A percentile compares a stretch with the other conserved stretches of the same genome.
Evolutionary conservation across 2,113 vertebrate genomes (phyloP).

Genomic region (Ascaphus truei): DNA sequence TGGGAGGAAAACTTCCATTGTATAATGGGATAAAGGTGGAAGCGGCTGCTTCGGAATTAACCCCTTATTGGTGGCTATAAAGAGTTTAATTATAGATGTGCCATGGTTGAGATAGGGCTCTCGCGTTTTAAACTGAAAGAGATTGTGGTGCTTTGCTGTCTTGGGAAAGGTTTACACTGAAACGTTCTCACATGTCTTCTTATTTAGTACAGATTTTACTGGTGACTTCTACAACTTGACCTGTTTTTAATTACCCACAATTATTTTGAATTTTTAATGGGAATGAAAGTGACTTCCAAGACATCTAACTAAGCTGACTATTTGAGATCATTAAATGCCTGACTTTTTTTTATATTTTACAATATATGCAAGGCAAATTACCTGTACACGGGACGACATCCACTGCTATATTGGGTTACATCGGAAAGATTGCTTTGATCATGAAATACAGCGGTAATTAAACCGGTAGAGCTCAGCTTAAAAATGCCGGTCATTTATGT

Average conservation of each 20-base stretch:
- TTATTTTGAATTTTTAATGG: background rate
- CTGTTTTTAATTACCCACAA: background rate
- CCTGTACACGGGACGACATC: background rate
- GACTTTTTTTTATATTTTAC: background rate
- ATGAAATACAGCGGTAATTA: conserved; percentile 10
- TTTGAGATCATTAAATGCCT: background rate
- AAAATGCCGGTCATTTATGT: background rate
- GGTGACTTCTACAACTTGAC: background rate
- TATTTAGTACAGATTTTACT: background rate
- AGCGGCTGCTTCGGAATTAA: no score
- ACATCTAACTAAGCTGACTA: background rate
- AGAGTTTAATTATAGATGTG: no score
- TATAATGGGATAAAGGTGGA: no score
- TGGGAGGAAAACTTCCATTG: no score
- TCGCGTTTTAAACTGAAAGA: no score
- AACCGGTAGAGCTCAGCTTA: conserved; percentile 3
- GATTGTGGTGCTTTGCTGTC: background rate
- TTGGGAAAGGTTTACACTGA: no score
- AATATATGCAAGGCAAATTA: background rate
- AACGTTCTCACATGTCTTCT: no score
- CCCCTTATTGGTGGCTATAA: no score
- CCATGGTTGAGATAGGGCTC: no score
- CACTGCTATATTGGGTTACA: background rate
- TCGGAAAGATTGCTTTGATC: background rate
- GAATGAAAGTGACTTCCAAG: background rate